Conservation (phyloP, 2,797 vertebrate species). For the Delichon dasypus region DNA sequence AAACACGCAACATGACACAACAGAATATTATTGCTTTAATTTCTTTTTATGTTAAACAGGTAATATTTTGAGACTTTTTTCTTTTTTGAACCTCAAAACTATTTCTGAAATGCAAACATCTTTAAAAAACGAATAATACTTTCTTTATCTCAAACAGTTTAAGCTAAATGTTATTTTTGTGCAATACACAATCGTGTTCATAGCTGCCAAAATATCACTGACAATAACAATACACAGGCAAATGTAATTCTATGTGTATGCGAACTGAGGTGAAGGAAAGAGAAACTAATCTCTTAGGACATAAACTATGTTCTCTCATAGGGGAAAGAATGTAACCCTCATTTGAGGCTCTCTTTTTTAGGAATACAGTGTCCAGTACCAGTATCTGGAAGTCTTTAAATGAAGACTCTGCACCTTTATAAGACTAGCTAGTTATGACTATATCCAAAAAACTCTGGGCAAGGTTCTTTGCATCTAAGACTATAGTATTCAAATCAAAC, state of each 20-base stretch:
- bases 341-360: background rate
- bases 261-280: slow-evolving; percentile 42
- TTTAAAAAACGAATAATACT: background rate
- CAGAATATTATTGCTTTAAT: background rate
- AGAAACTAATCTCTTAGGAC: slow-evolving; percentile 11
- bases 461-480: background rate
- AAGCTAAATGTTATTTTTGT: slow-evolving; percentile 40
- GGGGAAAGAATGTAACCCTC: slow-evolving; percentile 45
- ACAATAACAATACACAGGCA: slow-evolving; percentile 54
- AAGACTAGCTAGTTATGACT: background rate
- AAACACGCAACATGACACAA: background rate
- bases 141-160: slow-evolving; percentile 24
- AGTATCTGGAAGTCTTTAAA: slow-evolving; percentile 51
- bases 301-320: background rate
- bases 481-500: background rate
- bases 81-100: background rate
- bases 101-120: background rate
- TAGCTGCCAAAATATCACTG: slow-evolving; percentile 41
- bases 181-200: background rate
- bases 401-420: background rate
- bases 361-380: background rate
- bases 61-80: background rate
- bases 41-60: background rate
- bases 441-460: background rate
- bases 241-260: slow-evolving; percentile 34